Evolutionary conservation across 2,888 invertebrate genomes (phyloP), one percentile per base, ranked within the genome.

Genomic region (Phymatocera aterrima): DNA sequence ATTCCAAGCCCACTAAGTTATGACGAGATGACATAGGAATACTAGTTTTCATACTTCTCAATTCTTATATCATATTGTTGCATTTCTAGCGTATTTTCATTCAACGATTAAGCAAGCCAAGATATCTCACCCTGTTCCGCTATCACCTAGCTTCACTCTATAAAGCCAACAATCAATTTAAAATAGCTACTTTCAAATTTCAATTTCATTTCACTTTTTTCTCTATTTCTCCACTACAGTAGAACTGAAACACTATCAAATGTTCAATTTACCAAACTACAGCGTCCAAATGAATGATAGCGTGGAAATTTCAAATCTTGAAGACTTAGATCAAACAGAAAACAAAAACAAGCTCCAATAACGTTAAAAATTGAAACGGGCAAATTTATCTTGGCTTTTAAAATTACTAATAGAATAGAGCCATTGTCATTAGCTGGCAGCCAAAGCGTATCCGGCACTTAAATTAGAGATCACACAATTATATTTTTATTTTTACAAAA

Each of bases 401-500:
- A 57, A 24, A 75, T 75, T 10, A 43, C 57, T 57, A 57, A 75
- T 28, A 31, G 75, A 57, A 75, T 28, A 31, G 75, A 75, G 57
- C 75, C 43, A 57, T 57, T 75, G 77, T 77, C 77, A 51, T 77
- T 34, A 65, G 64, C 64, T 64, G 34, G 31, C 10, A 64, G 77
- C 77, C 77, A 77, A 77, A 77, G 61, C 64, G 77, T 68, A 85
- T 85, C n/a, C 83, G 85, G 84, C 84, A 82, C 83, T 40, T 83
- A 80, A 82, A n/a, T n/a, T n/a, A 85, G 85, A 85, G 85, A 85
- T 85, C 85, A 85, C 85, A 84, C 85, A 78, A 78, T 82, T 51
- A 57, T 34, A 61, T 61, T 61, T n/a, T 74, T 28, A 12, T 64
- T 64, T 77, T 77, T 65, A 68, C 51, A 54, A 64, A 54, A 48